These are phyloP conservation scores for Loris lydekkerianus DNA, from an alignment of 2,797 vertebrate species.

Conservation along the genomic window DNA sequence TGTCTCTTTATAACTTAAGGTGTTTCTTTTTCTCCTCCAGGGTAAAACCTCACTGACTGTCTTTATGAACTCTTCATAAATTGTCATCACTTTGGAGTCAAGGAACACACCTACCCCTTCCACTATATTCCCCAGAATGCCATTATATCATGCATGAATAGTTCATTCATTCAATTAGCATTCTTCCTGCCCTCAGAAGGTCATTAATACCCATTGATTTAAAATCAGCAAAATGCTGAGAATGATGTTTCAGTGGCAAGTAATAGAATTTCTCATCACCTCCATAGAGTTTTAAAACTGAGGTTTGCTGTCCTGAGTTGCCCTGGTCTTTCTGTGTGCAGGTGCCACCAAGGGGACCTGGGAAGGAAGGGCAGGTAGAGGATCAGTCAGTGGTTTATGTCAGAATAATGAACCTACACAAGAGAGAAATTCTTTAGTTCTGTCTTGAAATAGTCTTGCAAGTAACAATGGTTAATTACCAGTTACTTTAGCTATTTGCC, in stretches of 20 bases:
- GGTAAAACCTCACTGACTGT: neutral
- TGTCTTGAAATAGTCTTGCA: constrained; percentile 18
- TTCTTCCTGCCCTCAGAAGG: neutral
- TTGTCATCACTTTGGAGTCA: constrained; percentile 11
- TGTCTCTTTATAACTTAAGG: constrained; percentile 62
- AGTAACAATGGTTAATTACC: neutral
- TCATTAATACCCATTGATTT: neutral
- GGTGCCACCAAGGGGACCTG: neutral
- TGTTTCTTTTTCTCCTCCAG: neutral
- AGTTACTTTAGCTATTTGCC: neutral
- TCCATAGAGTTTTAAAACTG: neutral
- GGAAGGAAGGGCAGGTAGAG: neutral
- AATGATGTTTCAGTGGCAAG: neutral
- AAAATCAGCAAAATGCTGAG: neutral
- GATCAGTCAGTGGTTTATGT: neutral
- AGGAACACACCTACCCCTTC: neutral
- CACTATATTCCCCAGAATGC: neutral
- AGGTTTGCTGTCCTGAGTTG: neutral
- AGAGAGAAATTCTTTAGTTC: constrained; percentile 18
- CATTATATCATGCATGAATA: neutral
- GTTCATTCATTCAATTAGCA: neutral
- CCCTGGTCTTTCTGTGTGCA: neutral
- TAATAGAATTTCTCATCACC: neutral
- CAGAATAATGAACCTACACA: neutral
- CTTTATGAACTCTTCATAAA: constrained; percentile 2